Percentiles rank a stretch among this genome's conserved stretches.
phyloP scores from a whole-genome alignment of 1,140 invertebrate genomes.

The Drosophila burlai region DNA sequence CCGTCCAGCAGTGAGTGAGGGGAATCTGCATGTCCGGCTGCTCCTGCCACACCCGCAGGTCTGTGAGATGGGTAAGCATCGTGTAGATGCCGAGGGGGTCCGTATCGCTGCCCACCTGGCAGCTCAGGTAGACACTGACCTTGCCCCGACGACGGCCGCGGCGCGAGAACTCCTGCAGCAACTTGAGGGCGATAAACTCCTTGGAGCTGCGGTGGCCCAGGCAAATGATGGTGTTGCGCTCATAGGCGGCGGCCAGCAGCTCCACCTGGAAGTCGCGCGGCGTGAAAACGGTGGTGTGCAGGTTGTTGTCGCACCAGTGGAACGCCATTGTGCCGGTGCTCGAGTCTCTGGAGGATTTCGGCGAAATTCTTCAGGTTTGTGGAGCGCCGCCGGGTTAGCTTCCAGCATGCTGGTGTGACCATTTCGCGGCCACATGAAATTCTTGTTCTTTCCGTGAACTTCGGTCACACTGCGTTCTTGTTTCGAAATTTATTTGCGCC shows the following conservation, averaged over 20 bases:
- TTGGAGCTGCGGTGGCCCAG: conserved; percentile 93
- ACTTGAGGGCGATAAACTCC: conserved; percentile 94
- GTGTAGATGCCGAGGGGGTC: conserved; percentile 67
- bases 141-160: conserved; percentile 85
- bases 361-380: conserved; percentile 2
- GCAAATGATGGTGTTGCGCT: conserved; percentile 94
- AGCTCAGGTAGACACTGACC: conserved; percentile 68
- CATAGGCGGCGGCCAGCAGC: conserved; percentile 91
- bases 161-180: conserved; percentile 91
- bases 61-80: conserved; percentile 75
- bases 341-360: conserved; percentile 5
- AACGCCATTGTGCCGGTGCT: conserved; percentile 67
- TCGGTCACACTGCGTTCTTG: conserved; percentile 5
- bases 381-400: conserved; percentile 31
- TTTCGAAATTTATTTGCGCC: conserved; percentile 7
- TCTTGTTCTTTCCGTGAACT: neutral
- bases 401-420: conserved; percentile 25
- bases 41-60: conserved; percentile 78
- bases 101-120: conserved; percentile 40
- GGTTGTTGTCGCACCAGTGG: conserved; percentile 85
- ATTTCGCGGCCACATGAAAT: neutral
- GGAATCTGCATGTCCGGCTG: conserved; percentile 43
- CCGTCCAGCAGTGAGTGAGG: conserved; percentile 45
- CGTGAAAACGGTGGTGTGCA: conserved; percentile 87
- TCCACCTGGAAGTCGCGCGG: conserved; percentile 93